These are phyloP conservation scores for Phalanger gymnotis DNA, from an alignment of 2,797 vertebrate genomes.

Conservation along the genomic window DNA sequence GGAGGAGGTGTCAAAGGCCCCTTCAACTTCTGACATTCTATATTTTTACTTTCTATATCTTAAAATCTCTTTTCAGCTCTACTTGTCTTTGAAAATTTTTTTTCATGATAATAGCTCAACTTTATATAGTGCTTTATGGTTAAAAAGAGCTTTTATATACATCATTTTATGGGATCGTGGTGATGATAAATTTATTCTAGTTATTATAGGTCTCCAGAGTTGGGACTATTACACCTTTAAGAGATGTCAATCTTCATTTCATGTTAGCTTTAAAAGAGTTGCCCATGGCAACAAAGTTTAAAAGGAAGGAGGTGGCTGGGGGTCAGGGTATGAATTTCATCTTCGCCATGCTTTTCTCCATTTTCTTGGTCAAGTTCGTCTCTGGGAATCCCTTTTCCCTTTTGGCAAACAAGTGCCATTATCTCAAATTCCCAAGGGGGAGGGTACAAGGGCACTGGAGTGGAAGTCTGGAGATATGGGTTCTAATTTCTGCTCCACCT, in stretches of 20 bases:
- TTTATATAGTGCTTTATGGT: background rate
- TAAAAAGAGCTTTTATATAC: background rate
- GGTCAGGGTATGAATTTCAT: background rate
- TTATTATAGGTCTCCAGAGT: background rate
- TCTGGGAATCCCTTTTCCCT: background rate
- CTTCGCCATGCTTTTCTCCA: background rate
- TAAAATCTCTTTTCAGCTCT: background rate
- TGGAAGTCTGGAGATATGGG: background rate
- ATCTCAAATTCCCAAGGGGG: background rate
- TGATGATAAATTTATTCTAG: background rate
- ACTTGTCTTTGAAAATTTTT: background rate
- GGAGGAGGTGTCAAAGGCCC: background rate
- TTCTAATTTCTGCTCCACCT: background rate
- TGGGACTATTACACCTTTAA: background rate
- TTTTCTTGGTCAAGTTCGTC: background rate
- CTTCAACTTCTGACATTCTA: background rate
- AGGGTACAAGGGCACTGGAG: background rate
- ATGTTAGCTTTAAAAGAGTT: slow-evolving; percentile 22
- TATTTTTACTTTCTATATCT: background rate
- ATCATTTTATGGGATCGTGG: background rate
- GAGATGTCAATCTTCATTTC: background rate
- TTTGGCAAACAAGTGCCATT: background rate
- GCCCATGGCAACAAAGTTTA: slow-evolving; percentile 67
- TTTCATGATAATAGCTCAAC: background rate
- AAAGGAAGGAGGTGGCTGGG: slow-evolving; percentile 32